These are phyloP conservation scores for Cynaeus angustus DNA, from an alignment of 2,888 invertebrate species.

Conservation along the genomic window DNA sequence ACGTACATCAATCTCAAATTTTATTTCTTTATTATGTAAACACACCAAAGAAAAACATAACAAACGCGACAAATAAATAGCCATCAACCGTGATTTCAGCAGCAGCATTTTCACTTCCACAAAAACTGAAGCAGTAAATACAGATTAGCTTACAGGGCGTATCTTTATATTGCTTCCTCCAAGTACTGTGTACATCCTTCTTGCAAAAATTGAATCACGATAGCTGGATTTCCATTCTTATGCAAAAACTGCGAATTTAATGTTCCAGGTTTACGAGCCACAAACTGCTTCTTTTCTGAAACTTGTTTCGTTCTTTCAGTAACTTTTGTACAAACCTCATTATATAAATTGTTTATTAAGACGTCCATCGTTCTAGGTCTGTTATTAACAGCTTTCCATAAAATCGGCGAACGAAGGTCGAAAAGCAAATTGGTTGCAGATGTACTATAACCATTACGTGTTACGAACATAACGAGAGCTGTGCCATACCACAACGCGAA, in stretches of 20 bases:
- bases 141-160: no score
- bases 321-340: background rate
- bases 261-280: constrained; percentile 4
- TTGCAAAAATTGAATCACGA: no score
- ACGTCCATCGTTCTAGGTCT: background rate
- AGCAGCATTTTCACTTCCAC: background rate
- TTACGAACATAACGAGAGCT: constrained; percentile 6
- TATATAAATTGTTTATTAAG: background rate
- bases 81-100: background rate
- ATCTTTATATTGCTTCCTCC: no score
- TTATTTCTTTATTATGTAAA: constrained; percentile 5
- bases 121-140: no score
- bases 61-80: background rate
- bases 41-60: no score
- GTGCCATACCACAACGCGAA: background rate
- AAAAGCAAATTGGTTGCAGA: constrained; percentile 21
- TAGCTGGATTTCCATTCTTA: background rate
- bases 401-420: constrained; percentile 6
- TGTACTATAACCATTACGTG: constrained; percentile 8
- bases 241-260: background rate
- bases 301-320: background rate
- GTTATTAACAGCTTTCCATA: constrained; percentile 8
- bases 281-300: background rate
- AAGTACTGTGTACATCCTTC: no score
- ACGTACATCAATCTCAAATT: constrained; percentile 1